A percentile compares a stretch with the other conserved stretches of the same genome.
Conservation (phyloP, 2,888 invertebrate species). For the Papilio gigon region DNA sequence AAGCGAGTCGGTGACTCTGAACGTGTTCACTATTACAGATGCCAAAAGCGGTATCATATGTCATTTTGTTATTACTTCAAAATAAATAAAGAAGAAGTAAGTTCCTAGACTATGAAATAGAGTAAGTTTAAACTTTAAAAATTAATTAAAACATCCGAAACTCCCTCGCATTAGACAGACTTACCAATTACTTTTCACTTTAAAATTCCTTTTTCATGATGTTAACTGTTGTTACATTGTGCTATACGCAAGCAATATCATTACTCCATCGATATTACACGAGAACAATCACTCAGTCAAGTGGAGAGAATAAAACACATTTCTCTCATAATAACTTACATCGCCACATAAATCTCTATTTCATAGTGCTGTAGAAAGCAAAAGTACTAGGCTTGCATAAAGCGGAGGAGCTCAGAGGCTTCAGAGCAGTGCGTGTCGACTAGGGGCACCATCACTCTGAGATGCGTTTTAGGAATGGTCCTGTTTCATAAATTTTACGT, state of each 20-base stretch:
- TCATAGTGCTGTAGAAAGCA: conserved; percentile 58
- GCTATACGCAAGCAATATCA: neutral
- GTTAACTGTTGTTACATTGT: neutral
- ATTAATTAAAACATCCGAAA: neutral
- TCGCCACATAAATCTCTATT: conserved; percentile 39
- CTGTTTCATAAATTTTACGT: neutral
- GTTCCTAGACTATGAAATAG: too few relatives aligned
- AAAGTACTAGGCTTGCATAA: conserved; percentile 75
- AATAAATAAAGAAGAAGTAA: too few relatives aligned
- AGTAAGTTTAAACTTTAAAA: too few relatives aligned
- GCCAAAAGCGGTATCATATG: neutral
- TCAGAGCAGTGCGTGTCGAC: conserved; percentile 65
- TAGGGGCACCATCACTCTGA: conserved; percentile 35
- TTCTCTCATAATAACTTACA: conserved; percentile 28
- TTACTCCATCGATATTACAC: conserved; percentile 2
- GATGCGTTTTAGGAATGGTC: conserved; percentile 10
- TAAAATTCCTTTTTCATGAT: neutral
- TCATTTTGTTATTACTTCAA: too few relatives aligned
- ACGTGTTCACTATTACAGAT: neutral
- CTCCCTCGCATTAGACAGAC: neutral
- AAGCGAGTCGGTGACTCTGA: neutral
- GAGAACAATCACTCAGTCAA: conserved; percentile 15
- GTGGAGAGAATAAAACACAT: conserved; percentile 31
- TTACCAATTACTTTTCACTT: neutral
- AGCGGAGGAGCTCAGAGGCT: conserved; percentile 60